These are phyloP conservation scores for Nothoprocta perdicaria DNA, from an alignment of 2,113 vertebrate genomes.

Conservation along the genomic window DNA sequence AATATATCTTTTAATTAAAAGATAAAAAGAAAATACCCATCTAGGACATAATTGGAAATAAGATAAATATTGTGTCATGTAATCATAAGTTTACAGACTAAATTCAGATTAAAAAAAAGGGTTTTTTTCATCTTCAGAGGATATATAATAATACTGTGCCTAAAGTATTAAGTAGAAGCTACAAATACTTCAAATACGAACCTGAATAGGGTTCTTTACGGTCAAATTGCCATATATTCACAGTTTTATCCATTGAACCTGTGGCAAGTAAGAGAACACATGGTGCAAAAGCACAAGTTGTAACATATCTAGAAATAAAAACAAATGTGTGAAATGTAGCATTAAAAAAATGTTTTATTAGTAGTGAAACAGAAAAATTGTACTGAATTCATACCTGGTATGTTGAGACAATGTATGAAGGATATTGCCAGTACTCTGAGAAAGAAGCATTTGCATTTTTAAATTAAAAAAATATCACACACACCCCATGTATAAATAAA, in stretches of 20 bases:
- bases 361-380: background rate
- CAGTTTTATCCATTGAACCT: conserved; percentile 92
- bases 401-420: conserved; percentile 86
- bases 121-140: background rate
- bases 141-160: background rate
- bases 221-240: conserved; percentile 87
- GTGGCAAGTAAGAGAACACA: conserved; percentile 84
- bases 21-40: background rate
- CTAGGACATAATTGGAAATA: background rate
- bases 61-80: background rate
- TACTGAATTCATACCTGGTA: conserved; percentile 79
- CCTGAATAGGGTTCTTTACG: conserved; percentile 72
- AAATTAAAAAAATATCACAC: background rate
- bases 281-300: conserved; percentile 88
- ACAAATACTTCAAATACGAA: conserved; percentile 52
- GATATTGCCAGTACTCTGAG: conserved; percentile 80
- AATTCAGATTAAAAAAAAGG: background rate
- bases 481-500: too few species aligned
- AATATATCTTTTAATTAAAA: background rate
- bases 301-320: conserved; percentile 85
- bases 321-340: background rate
- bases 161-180: background rate
- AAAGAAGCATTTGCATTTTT: conserved; percentile 14
- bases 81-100: background rate
- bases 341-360: background rate